Conservation (phyloP, 2,888 invertebrate species). For the Germaria angustata region DNA sequence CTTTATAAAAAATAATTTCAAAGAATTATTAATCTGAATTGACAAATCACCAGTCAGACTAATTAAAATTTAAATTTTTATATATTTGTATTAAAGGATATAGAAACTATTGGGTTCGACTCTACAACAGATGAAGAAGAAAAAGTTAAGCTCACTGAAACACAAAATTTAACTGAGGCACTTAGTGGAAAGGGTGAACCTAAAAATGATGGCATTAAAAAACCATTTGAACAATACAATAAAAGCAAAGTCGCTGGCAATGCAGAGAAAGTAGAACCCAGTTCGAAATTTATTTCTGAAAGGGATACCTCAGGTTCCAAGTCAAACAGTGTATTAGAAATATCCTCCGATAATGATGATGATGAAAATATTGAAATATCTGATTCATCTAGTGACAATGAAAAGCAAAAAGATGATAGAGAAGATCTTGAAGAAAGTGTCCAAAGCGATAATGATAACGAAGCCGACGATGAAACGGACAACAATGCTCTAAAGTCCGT, state of each 20-base stretch:
- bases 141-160: not conserved
- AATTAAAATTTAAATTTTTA: not conserved
- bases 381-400: slow-evolving; percentile 29
- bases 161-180: not conserved
- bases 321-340: not conserved
- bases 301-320: not conserved
- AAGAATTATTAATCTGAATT: too few species aligned
- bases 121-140: slow-evolving; percentile 36
- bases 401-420: not conserved
- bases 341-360: not conserved
- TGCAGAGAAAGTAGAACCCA: not conserved
- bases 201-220: not conserved
- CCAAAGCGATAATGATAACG: slow-evolving; percentile 32
- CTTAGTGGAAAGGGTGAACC: not conserved
- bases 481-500: slow-evolving; percentile 18
- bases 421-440: slow-evolving; percentile 22
- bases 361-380: not conserved
- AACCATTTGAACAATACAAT: not conserved
- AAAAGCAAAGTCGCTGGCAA: not conserved
- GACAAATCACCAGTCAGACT: too few species aligned
- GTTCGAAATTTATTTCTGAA: not conserved
- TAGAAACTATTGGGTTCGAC: slow-evolving; percentile 27
- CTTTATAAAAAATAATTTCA: too few species aligned
- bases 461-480: slow-evolving; percentile 49
- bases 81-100: slow-evolving; percentile 21